Evolutionary conservation across 2,113 vertebrate genomes (phyloP).

Genomic region (Oreochromis aureus): DNA sequence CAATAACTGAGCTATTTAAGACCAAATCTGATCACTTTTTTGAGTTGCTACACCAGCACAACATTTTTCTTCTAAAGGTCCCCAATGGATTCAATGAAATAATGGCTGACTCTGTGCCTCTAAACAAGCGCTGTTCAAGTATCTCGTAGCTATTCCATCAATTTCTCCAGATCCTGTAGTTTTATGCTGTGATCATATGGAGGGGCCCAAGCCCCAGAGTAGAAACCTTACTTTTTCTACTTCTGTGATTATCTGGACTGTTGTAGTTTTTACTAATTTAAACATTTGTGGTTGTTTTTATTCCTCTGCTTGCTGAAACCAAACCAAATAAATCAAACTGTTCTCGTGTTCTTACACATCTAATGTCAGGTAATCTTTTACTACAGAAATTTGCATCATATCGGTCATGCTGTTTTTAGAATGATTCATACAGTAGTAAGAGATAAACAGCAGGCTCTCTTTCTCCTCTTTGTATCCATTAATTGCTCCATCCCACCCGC

Average conservation of each 20-base stretch:
- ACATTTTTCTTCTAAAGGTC: not conserved
- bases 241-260: not conserved
- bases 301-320: not conserved
- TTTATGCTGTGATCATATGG: not conserved
- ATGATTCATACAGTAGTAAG: not conserved
- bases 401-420: not conserved
- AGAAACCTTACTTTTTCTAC: not conserved
- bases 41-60: not conserved
- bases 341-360: not conserved
- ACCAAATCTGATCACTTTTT: not conserved
- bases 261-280: not conserved
- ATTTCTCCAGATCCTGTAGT: not conserved
- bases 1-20: not conserved
- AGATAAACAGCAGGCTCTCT: not conserved
- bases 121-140: not conserved
- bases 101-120: not conserved
- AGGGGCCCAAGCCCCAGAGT: not conserved
- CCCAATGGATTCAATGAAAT: not conserved
- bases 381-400: constrained; percentile 17
- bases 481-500: not conserved
- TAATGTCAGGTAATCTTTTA: not conserved
- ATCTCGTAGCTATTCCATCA: not conserved
- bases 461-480: not conserved
- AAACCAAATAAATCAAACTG: not conserved
- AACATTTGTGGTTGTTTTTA: not conserved